Evolutionary conservation across 2,888 invertebrate species (phyloP), one percentile per base, ranked within the genome.

Genomic region (Rotaria macrura): DNA sequence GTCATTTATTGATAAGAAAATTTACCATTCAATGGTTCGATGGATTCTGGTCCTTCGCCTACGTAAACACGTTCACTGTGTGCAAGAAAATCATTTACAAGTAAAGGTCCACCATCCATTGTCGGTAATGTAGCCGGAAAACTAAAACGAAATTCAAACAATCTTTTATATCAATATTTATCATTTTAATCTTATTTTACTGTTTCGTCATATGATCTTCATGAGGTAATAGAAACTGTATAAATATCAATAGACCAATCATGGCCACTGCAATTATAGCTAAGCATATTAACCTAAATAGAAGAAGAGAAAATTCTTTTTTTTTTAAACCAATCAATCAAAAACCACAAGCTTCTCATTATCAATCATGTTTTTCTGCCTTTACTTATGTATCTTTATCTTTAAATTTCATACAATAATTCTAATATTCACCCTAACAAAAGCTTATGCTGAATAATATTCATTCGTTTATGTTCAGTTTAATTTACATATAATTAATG

Each of bases 1-100:
- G 10, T 1, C 0, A 54, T 10, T 3, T 52, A 17, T 20, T 1
- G 1, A 9, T 34, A 38, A 34, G 34, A 6, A 20, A 29, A 20
- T 43, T 23, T 79, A 79, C 79, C 79, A n/a, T 79, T 79, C 9
- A 79, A 43, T 43, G 40, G 43, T 79, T 79, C 79, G 43, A 79
- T 79, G 14, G 79, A 79, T 43, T 79, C 79, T 43, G 79, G 79
- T n/a, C 79, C 79, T 43, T 43, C 43, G n/a, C 79, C 79, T n/a
- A 79, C 79, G 25, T 43, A 43, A 43, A 79, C 43, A 25, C 79
- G 79, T 79, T 79, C 43, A 79, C 79, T 79, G 43, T 79, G 40
- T n/a, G 79, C 23, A 25, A 79, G 79, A 43, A 79, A 79, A 43
- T 79, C 79, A 79, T 79, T 79, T 2, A 79, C 43, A n/a, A 79